Evolutionary conservation across 2,888 invertebrate species (phyloP), one percentile per base, ranked within the genome.

Genomic region (Drosophila villosipedis): DNA sequence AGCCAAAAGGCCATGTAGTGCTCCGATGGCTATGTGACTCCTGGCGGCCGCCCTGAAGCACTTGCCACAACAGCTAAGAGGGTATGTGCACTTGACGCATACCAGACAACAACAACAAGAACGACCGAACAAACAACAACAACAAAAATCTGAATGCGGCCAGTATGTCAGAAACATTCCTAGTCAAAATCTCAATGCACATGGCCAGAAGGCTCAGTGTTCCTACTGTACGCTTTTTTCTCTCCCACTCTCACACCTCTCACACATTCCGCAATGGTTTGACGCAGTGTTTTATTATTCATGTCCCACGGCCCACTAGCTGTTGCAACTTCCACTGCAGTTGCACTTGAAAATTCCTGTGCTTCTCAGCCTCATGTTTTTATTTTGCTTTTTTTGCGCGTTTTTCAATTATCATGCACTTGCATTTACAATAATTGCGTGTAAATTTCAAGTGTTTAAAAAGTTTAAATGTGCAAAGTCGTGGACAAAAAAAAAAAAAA

Each of bases 351-450:
- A 59, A 39, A 47, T 64, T 62, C 52, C 22, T 58, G 37, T 25
- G 28, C n/a, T n/a, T 49, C 58, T 62, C 41, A 14, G 53, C 19
- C 25, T 28, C 12, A n/a, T 39, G 49, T n/a, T 31, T 10, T 30
- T 52, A 25, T 53, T 64, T 28, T 50, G 30, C n/a, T 12, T 60
- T 43, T 47, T 63, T 35, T 43, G 14, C 14, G 25, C 9, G 14
- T 35, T 55, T 14, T 2, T 5, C 68, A 60, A 64, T 74, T 77
- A 68, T 62, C 70, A 62, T 62, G 68, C 60, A 58, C 67, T 67
- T 67, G 70, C 76, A 72, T 79, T 84, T 71, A 66, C 76, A 79
- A 82, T 82, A 84, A 87, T 83, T 87, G 84, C 78, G 74, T 86
- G 82, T 75, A 78, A 76, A 82, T 80, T 83, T 80, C 50, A 57